phyloP scores from a whole-genome alignment of 2,797 vertebrate species.

The Gouania willdenowi region DNA sequence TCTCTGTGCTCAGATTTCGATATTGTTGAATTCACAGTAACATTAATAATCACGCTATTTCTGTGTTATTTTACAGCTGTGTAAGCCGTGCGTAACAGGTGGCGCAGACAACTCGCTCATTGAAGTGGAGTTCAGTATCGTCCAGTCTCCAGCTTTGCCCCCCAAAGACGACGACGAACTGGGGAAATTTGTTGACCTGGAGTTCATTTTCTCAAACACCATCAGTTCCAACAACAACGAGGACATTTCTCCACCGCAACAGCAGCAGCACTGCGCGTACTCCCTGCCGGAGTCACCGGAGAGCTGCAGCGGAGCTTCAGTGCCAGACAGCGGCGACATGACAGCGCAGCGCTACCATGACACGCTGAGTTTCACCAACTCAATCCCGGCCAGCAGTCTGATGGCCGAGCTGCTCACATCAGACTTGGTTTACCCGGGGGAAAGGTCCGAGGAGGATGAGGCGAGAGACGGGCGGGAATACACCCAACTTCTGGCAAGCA shows the following conservation, averaged over 20 bases:
- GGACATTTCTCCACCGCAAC: constrained; percentile 34
- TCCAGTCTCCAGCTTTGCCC: constrained; percentile 57
- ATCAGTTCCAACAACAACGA: constrained; percentile 48
- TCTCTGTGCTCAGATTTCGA: background rate
- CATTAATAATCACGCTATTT: background rate
- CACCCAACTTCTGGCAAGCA: constrained; percentile 77
- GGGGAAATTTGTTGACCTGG: constrained; percentile 84
- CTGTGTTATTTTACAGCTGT: constrained; percentile 33
- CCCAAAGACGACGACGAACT: constrained; percentile 84
- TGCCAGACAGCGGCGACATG: constrained; percentile 75
- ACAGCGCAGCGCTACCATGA: constrained; percentile 49
- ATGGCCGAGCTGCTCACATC: constrained; percentile 85
- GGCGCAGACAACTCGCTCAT: constrained; percentile 56
- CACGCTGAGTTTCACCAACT: constrained; percentile 38
- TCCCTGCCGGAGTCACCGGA: constrained; percentile 87
- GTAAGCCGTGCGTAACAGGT: constrained; percentile 44
- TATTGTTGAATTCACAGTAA: too few relatives aligned
- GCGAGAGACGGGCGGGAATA: constrained; percentile 72
- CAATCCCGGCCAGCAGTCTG: constrained; percentile 76
- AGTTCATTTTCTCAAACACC: constrained; percentile 88
- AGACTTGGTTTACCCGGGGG: constrained; percentile 66
- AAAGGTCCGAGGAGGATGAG: constrained; percentile 53
- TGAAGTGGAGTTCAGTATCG: constrained; percentile 75
- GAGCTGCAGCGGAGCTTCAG: constrained; percentile 78
- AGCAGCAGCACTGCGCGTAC: constrained; percentile 61